Conservation (phyloP, 2,888 invertebrate genomes). For the Homarus gammarus region DNA sequence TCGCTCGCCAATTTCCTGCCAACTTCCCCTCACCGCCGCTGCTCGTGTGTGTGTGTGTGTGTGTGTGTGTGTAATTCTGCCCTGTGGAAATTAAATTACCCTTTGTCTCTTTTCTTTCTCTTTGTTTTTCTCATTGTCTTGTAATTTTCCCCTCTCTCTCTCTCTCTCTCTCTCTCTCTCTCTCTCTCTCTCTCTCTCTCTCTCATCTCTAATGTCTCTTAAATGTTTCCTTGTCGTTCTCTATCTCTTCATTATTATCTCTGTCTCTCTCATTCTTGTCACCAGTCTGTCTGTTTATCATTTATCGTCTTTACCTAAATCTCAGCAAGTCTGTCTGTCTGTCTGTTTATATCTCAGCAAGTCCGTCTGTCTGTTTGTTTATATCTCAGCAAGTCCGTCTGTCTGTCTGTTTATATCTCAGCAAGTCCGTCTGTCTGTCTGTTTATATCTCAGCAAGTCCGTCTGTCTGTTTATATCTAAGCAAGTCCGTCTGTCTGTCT, state of each 20-base stretch:
- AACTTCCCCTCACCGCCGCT: no score
- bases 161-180: constrained; percentile 18
- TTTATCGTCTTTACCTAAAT: not conserved
- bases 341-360: constrained; percentile 3
- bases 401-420: constrained; percentile 14
- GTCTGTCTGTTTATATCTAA: not conserved
- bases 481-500: not conserved
- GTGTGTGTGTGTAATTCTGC: no score
- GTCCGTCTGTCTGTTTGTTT: not conserved
- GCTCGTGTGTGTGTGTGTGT: no score
- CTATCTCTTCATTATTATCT: constrained; percentile 29
- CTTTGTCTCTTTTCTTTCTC: no score
- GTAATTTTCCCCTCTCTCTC: constrained; percentile 13
- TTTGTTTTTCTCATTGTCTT: no score
- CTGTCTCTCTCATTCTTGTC: not conserved
- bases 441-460: not conserved
- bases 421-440: not conserved
- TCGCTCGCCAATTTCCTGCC: no score
- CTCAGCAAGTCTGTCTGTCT: not conserved
- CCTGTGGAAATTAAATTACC: no score
- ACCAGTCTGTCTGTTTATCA: no score
- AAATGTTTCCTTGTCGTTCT: not conserved
- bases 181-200: constrained; percentile 19
- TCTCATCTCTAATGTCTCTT: no score
- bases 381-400: constrained; percentile 28